Conservation (phyloP, 2,888 invertebrate genomes). For the Coremacera marginata region DNA sequence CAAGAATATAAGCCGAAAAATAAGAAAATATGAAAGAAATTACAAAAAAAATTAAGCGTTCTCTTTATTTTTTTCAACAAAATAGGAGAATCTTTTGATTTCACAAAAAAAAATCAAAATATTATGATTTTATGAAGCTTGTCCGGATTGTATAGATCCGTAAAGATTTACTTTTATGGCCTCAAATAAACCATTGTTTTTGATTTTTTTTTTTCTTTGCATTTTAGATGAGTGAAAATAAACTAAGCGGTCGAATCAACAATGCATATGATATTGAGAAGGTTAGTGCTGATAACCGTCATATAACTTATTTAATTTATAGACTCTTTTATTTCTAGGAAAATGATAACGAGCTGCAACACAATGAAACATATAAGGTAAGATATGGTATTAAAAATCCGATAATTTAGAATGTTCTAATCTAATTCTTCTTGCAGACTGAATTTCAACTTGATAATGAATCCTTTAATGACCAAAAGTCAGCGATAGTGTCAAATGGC, state of each 20-base stretch:
- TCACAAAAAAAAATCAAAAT: neutral
- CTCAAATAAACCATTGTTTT: too few relatives aligned
- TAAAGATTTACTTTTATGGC: neutral
- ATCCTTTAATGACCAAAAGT: neutral
- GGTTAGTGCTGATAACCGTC: constrained; percentile 50
- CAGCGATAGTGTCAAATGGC: neutral
- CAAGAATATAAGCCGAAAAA: too few relatives aligned
- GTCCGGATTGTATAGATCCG: too few relatives aligned
- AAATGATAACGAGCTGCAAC: constrained; percentile 38
- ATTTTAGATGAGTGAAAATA: constrained; percentile 51
- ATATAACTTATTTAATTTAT: neutral
- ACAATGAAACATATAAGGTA: constrained; percentile 47
- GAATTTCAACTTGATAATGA: constrained; percentile 50
- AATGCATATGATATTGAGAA: constrained; percentile 56
- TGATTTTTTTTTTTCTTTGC: neutral
- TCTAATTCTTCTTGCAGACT: constrained; percentile 46
- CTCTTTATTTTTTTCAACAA: too few relatives aligned
- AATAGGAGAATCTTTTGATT: neutral
- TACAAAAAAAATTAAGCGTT: too few relatives aligned
- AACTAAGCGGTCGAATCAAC: constrained; percentile 53
- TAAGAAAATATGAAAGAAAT: too few relatives aligned
- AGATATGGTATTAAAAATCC: neutral
- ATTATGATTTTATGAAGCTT: neutral
- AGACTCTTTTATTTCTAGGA: constrained; percentile 24
- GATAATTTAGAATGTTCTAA: too few relatives aligned